Percentiles rank a stretch among this genome's conserved stretches.
Evolutionary conservation across 2,797 vertebrate species (phyloP).

Genomic region (Rhynchonycteris naso): DNA sequence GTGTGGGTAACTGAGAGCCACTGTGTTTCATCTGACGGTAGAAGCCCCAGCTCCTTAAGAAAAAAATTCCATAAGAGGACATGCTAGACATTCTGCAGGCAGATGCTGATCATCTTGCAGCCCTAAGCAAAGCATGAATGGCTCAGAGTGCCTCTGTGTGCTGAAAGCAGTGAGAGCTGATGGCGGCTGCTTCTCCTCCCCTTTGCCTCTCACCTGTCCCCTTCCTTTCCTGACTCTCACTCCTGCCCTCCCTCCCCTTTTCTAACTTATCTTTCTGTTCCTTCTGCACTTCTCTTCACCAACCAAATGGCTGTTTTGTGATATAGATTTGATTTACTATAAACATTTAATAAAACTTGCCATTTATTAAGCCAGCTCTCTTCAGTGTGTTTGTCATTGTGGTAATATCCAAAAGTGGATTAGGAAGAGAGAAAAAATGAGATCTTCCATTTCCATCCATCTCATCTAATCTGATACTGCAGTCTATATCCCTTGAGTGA

Average conservation of each 20-base stretch:
- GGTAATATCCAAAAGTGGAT: conserved; percentile 32
- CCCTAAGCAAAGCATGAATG: background rate
- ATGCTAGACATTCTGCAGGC: background rate
- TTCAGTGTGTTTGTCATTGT: conserved; percentile 20
- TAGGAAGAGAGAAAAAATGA: conserved; percentile 18
- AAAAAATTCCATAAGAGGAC: background rate
- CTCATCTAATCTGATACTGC: conserved; percentile 38
- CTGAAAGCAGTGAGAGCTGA: background rate
- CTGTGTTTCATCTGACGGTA: background rate
- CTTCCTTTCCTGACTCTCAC: background rate
- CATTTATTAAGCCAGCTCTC: conserved; percentile 4
- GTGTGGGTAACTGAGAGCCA: background rate
- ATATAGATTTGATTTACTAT: conserved; percentile 21
- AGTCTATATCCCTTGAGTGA: background rate
- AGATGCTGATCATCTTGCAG: too few relatives aligned
- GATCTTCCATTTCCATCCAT: conserved; percentile 29
- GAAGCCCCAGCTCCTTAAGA: background rate
- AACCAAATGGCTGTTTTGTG: background rate
- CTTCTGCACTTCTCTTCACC: background rate
- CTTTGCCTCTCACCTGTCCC: background rate
- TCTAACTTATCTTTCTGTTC: background rate
- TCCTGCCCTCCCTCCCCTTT: background rate
- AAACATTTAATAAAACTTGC: conserved; percentile 43
- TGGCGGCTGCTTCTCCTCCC: background rate
- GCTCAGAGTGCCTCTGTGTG: background rate